Percentiles rank a stretch among this genome's conserved stretches.
Conservation (phyloP, 2,888 invertebrate genomes). For the Schrankia costaestrigalis region DNA sequence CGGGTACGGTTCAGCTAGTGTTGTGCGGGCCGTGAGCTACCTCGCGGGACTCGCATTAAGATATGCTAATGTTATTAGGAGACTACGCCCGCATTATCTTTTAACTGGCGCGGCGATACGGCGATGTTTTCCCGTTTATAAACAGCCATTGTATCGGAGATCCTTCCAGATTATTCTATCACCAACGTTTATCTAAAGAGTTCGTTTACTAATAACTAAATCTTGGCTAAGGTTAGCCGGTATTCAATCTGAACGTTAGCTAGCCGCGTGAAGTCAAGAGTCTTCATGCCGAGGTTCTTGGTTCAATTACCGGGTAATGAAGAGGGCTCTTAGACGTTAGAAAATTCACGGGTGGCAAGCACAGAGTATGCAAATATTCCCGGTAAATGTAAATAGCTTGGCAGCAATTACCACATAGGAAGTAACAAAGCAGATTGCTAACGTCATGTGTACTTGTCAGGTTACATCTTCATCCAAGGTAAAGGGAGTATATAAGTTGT, state of each 20-base stretch:
- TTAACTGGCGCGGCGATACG: conserved; percentile 49
- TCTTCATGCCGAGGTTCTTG: too few relatives aligned
- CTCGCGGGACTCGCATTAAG: conserved; percentile 52
- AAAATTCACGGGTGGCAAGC: too few relatives aligned
- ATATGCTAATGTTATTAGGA: conserved; percentile 71
- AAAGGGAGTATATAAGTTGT: too few relatives aligned
- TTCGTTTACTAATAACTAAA: conserved; percentile 19
- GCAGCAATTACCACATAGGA: too few relatives aligned
- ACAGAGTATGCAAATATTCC: too few relatives aligned
- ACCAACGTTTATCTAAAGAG: conserved; percentile 26
- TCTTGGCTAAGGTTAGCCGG: conserved; percentile 12
- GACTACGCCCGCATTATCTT: conserved; percentile 56
- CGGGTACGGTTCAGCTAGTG: conserved; percentile 33
- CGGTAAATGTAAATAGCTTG: too few relatives aligned
- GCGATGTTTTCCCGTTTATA: conserved; percentile 43
- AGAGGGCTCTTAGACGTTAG: too few relatives aligned
- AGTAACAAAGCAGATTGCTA: too few relatives aligned
- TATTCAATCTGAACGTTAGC: conserved; percentile 9
- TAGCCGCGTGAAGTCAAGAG: conserved; percentile 9
- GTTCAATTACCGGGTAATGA: too few relatives aligned
- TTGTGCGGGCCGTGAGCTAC: conserved; percentile 12
- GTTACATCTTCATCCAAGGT: too few relatives aligned
- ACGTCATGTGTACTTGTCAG: too few relatives aligned
- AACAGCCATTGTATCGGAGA: conserved; percentile 46
- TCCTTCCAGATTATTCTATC: conserved; percentile 42